Percentiles rank a stretch among this genome's conserved stretches.
Conservation (phyloP, 2,113 vertebrate species). For the Pogona vitticeps region DNA sequence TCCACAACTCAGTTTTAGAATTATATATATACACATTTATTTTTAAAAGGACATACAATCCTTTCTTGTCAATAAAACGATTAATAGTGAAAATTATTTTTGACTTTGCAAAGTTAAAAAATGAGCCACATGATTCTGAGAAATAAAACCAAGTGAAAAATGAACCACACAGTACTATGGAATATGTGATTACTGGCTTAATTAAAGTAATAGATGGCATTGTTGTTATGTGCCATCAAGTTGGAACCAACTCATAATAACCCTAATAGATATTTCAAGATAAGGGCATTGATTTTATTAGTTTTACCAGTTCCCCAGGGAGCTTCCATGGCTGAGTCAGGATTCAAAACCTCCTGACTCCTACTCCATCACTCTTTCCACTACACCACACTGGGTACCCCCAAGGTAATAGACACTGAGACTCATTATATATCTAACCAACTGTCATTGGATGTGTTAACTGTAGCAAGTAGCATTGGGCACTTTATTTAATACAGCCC, state of each 20-base stretch:
- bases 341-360: too few relatives aligned
- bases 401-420: too few relatives aligned
- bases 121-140: not conserved
- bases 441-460: not conserved
- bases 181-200: not conserved
- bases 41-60: not conserved
- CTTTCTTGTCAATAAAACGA: not conserved
- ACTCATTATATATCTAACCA: too few relatives aligned
- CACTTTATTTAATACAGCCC: not conserved
- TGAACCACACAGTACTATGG: not conserved
- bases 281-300: too few relatives aligned
- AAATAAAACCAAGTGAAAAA: not conserved
- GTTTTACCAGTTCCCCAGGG: too few relatives aligned
- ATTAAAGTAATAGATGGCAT: not conserved
- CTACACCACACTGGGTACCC: too few relatives aligned
- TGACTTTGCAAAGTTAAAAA: not conserved
- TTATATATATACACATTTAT: conserved; percentile 12
- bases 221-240: not conserved
- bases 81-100: not conserved
- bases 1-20: conserved; percentile 1
- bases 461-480: not conserved
- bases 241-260: too few relatives aligned
- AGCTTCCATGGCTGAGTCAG: too few relatives aligned
- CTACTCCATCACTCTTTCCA: too few relatives aligned
- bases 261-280: too few relatives aligned